A percentile compares a stretch with the other conserved stretches of the same genome.
Evolutionary conservation across 2,113 vertebrate genomes (phyloP).

Genomic region (Malurus melanocephalus): DNA sequence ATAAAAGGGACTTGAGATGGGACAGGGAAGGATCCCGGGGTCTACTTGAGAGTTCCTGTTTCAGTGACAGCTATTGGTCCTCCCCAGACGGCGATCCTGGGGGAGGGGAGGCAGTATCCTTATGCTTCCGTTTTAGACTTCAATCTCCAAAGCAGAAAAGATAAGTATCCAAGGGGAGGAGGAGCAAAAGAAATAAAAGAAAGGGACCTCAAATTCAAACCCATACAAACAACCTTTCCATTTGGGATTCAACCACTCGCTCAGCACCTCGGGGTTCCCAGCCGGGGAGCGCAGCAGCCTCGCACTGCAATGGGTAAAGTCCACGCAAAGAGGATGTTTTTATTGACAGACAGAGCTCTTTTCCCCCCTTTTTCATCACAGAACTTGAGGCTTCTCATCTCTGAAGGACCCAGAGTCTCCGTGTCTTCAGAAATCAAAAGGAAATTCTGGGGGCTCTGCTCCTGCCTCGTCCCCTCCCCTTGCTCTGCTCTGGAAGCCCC

Average conservation of each 20-base stretch:
- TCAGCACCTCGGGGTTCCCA: not conserved
- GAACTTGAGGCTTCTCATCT: constrained; percentile 44
- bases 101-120: not conserved
- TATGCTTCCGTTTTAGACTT: not conserved
- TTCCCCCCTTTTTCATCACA: constrained; percentile 5
- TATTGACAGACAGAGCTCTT: constrained; percentile 14
- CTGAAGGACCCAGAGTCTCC: constrained; percentile 9
- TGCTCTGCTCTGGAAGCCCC: constrained; percentile 12
- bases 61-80: constrained; percentile 9
- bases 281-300: not conserved
- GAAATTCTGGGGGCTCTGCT: not conserved
- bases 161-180: not conserved
- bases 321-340: constrained; percentile 34
- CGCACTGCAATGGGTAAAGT: constrained; percentile 1
- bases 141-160: constrained; percentile 33
- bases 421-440: constrained; percentile 9
- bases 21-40: not conserved
- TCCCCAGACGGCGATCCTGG: not conserved
- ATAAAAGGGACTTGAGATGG: not conserved
- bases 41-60: constrained; percentile 14
- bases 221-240: constrained; percentile 29
- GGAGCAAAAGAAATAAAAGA: not conserved
- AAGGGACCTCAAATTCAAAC: constrained; percentile 17
- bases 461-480: constrained; percentile 4
- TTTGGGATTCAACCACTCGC: not conserved